Conservation (phyloP, 1,140 invertebrate genomes). For the Galleria mellonella region DNA sequence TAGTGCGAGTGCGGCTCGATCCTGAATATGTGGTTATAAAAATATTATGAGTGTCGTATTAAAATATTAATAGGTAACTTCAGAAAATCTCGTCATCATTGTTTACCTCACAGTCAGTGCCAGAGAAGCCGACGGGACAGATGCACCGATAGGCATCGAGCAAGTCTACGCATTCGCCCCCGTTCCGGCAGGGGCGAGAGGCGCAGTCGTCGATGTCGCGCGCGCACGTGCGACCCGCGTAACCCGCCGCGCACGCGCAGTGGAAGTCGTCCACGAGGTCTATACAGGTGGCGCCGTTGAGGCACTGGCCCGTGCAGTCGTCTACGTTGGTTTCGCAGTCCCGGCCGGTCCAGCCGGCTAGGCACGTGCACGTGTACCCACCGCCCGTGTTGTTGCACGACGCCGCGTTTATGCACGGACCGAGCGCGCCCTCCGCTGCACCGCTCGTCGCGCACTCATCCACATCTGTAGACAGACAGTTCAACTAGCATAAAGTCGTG, state of each 20-base stretch:
- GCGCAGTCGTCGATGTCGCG: slow-evolving; percentile 84
- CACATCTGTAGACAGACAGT: slow-evolving; percentile 72
- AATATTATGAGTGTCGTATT: no score
- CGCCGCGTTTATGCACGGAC: slow-evolving; percentile 87
- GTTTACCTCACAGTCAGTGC: slow-evolving; percentile 85
- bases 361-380: slow-evolving; percentile 87
- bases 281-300: slow-evolving; percentile 89
- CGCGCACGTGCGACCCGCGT: slow-evolving; percentile 81
- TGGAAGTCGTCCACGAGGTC: slow-evolving; percentile 89
- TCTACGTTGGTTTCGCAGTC: slow-evolving; percentile 93
- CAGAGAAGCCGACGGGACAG: slow-evolving; percentile 88
- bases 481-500: no score
- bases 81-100: no score
- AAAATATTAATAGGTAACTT: no score
- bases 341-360: slow-evolving; percentile 90
- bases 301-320: slow-evolving; percentile 91
- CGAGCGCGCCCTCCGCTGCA: slow-evolving; percentile 44
- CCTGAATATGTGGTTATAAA: not conserved
- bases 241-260: slow-evolving; percentile 88
- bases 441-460: slow-evolving; percentile 76
- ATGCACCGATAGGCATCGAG: slow-evolving; percentile 88
- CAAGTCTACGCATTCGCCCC: slow-evolving; percentile 88
- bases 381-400: slow-evolving; percentile 88
- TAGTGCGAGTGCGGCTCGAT: slow-evolving; percentile 25
- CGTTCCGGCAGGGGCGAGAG: slow-evolving; percentile 87